Evolutionary conservation across 2,797 vertebrate genomes (phyloP).

Genomic region (Erethizon dorsatum): DNA sequence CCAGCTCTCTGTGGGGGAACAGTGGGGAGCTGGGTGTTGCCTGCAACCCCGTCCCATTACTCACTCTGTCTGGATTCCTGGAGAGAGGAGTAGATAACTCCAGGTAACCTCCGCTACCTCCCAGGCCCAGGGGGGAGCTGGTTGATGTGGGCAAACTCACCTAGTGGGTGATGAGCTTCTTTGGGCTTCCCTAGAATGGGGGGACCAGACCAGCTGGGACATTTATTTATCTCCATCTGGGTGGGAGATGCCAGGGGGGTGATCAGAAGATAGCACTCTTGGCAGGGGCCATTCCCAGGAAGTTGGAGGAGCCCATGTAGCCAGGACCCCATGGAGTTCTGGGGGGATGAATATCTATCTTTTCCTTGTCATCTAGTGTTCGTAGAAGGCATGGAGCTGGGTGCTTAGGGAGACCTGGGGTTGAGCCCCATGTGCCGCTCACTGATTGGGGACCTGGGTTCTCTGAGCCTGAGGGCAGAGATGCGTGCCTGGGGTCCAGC

Average conservation of each 20-base stretch:
- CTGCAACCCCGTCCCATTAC: background rate
- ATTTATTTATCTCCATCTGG: background rate
- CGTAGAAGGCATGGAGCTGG: background rate
- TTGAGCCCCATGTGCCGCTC: background rate
- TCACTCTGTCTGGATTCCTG: background rate
- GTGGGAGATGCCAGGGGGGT: too few species aligned
- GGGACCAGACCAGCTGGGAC: background rate
- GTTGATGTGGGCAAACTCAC: background rate
- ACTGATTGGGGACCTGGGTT: rapidly evolving
- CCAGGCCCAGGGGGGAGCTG: background rate
- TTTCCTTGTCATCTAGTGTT: background rate
- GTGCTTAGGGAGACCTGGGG: background rate
- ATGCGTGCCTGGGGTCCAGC: too few species aligned
- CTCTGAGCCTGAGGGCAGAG: background rate
- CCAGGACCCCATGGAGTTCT: background rate
- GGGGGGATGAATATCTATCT: background rate
- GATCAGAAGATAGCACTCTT: background rate
- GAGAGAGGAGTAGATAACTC: background rate
- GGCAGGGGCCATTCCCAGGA: background rate
- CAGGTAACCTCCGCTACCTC: background rate
- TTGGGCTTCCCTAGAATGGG: background rate
- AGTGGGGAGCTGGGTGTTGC: rapidly evolving
- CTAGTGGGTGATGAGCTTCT: background rate
- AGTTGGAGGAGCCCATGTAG: background rate
- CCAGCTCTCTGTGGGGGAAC: background rate